Evolutionary conservation across 2,113 vertebrate species (phyloP), one percentile per base, ranked within the genome.

Genomic region (Phylloscopus whistleri): DNA sequence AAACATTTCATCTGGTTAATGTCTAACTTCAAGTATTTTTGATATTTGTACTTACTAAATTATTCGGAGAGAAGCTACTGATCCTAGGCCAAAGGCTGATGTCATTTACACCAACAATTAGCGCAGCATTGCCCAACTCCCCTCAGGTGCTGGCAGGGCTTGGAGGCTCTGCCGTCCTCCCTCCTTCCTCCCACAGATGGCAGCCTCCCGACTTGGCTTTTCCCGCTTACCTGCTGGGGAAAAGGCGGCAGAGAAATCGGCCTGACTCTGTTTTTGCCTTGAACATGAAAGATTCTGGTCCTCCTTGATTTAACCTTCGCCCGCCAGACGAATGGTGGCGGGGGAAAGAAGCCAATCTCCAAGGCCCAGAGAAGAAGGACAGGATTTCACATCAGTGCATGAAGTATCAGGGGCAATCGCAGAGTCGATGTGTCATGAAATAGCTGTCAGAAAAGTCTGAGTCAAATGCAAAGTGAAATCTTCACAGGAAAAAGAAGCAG

Each of bases 151-250:
- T 93, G 93, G 82, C 94, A 94, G 70, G 48, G 77, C 56, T 74
- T 74, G 20, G 24, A 77, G 26, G 74, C 56, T 84, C 35, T 27
- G 33, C 9, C 89, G 87, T 91, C 39, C 62, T 94, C 73, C 56
- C 84, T 30, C 7, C 3, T 35, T 93, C 81, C 49, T 91, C 90
- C 97, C 97, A 97, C 93, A 98, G 98, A 92, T 98, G 98, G 98
- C 95, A 97, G 97, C 74, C 90, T 96, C 96, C 95, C 74, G 88
- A 95, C 75, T 97, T 44, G 37, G 87, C 91, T 97, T 96, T 44
- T 24, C 81, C 30, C 9, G 27, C 60, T 69, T 39, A 21, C 52
- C 58, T 89, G 90, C 87, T 56, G 88, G 84, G 79, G 14, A 56
- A 63, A 84, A 93, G 58, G 59, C 56, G 56, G 39, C 43, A 44